Evolutionary conservation across 2,113 vertebrate genomes (phyloP), one percentile per base, ranked within the genome.

Genomic region (Phrynosoma platyrhinos): DNA sequence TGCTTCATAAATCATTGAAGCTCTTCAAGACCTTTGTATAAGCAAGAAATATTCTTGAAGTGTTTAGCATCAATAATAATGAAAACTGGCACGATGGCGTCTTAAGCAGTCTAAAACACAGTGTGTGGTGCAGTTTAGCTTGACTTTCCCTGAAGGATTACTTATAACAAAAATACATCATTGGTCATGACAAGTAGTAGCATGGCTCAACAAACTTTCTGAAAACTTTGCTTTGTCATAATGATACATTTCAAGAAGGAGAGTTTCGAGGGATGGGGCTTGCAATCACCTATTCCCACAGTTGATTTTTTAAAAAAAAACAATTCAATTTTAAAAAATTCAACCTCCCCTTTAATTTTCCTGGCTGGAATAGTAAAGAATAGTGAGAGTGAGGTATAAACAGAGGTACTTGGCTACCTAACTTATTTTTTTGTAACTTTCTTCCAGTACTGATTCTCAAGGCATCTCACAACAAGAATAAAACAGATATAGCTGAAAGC

Each of bases 61-160:
- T 92, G 92, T 95, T 96, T 94, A 96, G 91, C 96, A 96, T 97
- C 94, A 94, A 95, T 96, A 97, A 95, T 95, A 96, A 96, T 96
- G 95, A 96, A 96, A 97, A 94, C 88, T 91, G 88, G 93, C 92
- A 94, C 90, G 86, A 92, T 85, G 94, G 94, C 91, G 93, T 94
- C 94, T 95, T 94, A 95, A 94, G 93, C 85, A 92, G 94, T 91
- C 92, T 95, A 91, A 95, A 93, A 94, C 92, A 94, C n/a, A 80
- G 71, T 32, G 75, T 81, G 89, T 87, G 9, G 47, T 86, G 90
- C 92, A 72, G 71, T 94, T 92, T 90, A 92, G 91, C 69, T 92
- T 96, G 89, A 93, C 91, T 95, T 95, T 95, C 93, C 94, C 79
- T 89, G 80, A 94, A 96, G 83, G 89, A 89, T 94, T 95, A 94